Evolutionary conservation across 1,140 invertebrate genomes (phyloP).

Genomic region (Eumaeus atala): DNA sequence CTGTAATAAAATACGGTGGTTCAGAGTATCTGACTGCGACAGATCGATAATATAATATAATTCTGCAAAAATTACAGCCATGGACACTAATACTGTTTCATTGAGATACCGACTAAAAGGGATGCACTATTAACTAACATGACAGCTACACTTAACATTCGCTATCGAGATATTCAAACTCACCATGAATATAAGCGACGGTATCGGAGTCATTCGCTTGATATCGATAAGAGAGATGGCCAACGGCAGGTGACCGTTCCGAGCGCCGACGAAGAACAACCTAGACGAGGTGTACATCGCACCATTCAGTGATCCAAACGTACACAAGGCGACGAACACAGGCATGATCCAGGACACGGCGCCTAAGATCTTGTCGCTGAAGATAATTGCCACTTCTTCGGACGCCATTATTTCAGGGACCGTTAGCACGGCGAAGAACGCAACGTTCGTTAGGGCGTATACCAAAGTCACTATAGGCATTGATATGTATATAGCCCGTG

Average conservation of each 20-base stretch:
- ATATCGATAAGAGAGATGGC: constrained; percentile 92
- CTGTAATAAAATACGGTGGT: too few species aligned
- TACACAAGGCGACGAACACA: constrained; percentile 89
- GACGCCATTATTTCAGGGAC: constrained; percentile 86
- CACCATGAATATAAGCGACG: constrained; percentile 93
- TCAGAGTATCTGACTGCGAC: too few species aligned
- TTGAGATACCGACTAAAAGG: too few species aligned
- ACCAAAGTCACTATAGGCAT: constrained; percentile 92
- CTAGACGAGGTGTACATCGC: constrained; percentile 91
- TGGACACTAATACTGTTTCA: too few species aligned
- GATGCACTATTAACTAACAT: too few species aligned
- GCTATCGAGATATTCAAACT: too few species aligned
- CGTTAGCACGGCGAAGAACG: constrained; percentile 91
- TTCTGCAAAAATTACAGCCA: too few species aligned
- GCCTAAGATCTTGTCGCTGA: constrained; percentile 87
- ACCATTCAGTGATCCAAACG: constrained; percentile 90
- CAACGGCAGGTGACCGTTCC: constrained; percentile 91
- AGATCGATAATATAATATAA: too few species aligned
- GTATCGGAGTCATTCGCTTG: constrained; percentile 89
- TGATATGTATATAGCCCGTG: constrained; percentile 92
- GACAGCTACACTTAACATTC: too few species aligned
- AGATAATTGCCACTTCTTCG: constrained; percentile 93
- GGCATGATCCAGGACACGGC: constrained; percentile 90
- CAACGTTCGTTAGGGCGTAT: constrained; percentile 92
- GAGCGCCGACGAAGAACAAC: constrained; percentile 93